Base-by-base conservation (phyloP, 2,113 vertebrate genomes). In the Nestor notabilis region DNA sequence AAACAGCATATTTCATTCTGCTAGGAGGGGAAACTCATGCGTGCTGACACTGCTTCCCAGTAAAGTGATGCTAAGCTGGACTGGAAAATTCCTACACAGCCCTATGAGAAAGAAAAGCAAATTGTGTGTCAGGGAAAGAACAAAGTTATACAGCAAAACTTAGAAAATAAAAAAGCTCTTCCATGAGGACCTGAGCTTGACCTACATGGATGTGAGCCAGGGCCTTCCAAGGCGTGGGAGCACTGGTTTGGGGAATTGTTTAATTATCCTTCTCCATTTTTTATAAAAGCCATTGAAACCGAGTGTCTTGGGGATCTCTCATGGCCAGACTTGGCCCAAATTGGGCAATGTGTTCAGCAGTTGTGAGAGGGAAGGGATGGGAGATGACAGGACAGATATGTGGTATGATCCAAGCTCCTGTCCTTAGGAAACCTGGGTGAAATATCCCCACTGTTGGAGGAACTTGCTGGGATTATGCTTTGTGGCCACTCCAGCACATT, bases 321-420 rank as follows among this genome's bases (percentile, higher is more conserved):
- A 0, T 21, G 29, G 29, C 7, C 66, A 69, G n/a, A 31, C 25
- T 17, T 47, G 17, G 23, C 37, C 63, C 41, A 71, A 76, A 79
- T 44, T 4, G 11, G 15, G 20, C 23, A 71, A 35, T 0, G 0
- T 18, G 18, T 76, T 72, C 63, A 60, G 19, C 13, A 8, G 27
- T 1, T 53, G 28, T 58, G 21, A 37, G 7, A 85, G 11, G 41
- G 8, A 2, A 43, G 29, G 33, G 27, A 65, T 17, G 31, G 46
- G 24, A 81, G 27, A 55, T 0, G 3, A 29, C 0, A 0, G 25
- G 35, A 60, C 35, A 77, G 58, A 49, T 1, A 44, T 3, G 10
- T 6, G 7, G 16, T 49, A 29, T 0, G 4, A 81, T 13, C 9
- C 8, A 28, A 44, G 41, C 11, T 69, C 29, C 3, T 10, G 20